phyloP scores from a whole-genome alignment of 1,140 invertebrate genomes.

The Probaryconus sp. region DNA sequence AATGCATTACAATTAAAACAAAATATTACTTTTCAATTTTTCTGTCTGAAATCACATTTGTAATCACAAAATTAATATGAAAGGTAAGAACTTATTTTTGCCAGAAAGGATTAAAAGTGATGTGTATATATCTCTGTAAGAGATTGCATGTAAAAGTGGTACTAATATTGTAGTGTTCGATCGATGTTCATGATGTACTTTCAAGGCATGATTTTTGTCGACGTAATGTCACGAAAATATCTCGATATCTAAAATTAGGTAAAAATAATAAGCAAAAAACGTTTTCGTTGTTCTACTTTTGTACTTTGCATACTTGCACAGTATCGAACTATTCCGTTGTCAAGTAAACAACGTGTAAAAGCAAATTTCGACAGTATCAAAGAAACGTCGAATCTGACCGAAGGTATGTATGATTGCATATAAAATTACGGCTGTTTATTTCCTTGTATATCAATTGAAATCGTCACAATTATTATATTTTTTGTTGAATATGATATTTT shows the following conservation, averaged over 20 bases:
- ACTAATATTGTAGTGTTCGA: slow-evolving; percentile 12
- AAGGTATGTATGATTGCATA: slow-evolving; percentile 5
- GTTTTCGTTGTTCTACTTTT: slow-evolving; percentile 52
- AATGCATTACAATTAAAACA: too few species aligned
- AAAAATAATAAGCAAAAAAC: slow-evolving; percentile 39
- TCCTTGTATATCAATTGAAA: too few species aligned
- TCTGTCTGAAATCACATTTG: too few species aligned
- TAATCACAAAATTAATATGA: too few species aligned
- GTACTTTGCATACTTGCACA: slow-evolving; percentile 26
- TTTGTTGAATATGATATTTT: too few species aligned
- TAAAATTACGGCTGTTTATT: too few species aligned
- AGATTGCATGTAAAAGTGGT: too few species aligned
- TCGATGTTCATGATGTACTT: slow-evolving; percentile 29
- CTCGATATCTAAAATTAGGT: slow-evolving; percentile 44
- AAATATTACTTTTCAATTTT: too few species aligned
- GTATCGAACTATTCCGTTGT: slow-evolving; percentile 75
- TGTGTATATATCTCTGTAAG: too few species aligned
- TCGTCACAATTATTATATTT: too few species aligned
- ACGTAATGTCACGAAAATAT: slow-evolving; percentile 41
- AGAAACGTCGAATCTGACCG: slow-evolving; percentile 12
- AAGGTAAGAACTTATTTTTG: too few species aligned
- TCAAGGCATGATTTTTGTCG: slow-evolving; percentile 26
- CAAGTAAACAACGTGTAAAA: slow-evolving; percentile 71
- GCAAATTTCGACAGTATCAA: slow-evolving; percentile 35
- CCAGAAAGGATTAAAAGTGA: too few species aligned